Evolutionary conservation across 2,888 invertebrate genomes (phyloP), one percentile per base, ranked within the genome.

Genomic region (Leptogaster cylindrica): DNA sequence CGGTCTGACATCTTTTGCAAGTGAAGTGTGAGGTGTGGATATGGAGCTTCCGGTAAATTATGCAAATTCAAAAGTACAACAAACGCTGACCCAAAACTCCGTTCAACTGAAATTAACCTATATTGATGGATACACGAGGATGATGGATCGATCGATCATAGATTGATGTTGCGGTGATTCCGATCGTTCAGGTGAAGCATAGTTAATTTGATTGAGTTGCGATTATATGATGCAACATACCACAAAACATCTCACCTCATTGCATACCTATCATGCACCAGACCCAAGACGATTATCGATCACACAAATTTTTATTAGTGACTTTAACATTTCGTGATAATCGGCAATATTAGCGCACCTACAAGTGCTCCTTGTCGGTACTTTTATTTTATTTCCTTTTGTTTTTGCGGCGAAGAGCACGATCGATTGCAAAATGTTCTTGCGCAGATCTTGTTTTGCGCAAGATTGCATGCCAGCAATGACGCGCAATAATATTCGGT

Each of bases 31-130:
- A 52, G 31, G 52, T 52, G 52, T 52, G 39, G 36, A 58, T 39
- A 27, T 58, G 58, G 58, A 39, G 58, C 58, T 58, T 58, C 58
- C 58, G 58, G 58, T 58, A 58, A 58, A 58, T 41, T 58, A 58
- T 58, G 58, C 58, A 58, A 58, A 58, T 58, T n/a, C 39, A 58
- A 58, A 23, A 18, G 25, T 14, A 14, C 10, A 12, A 50, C 25
- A 27, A 58, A 58, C 41, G 39, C 39, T 58, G 58, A 58, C 58
- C 58, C 41, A 58, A 58, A 58, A 39, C 27, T 18, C 23, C 31
- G 23, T 25, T 58, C 23, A n/a, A 20, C 16, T 46, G 1, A 46
- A 14, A 14, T 25, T 58, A 36, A 58, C 58, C 58, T 58, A 58
- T 58, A 7, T 58, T 39, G 23, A 20, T 27, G 41, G 58, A 41